phyloP scores from a whole-genome alignment of 1,140 invertebrate genomes.

The Cyclina sinensis region DNA sequence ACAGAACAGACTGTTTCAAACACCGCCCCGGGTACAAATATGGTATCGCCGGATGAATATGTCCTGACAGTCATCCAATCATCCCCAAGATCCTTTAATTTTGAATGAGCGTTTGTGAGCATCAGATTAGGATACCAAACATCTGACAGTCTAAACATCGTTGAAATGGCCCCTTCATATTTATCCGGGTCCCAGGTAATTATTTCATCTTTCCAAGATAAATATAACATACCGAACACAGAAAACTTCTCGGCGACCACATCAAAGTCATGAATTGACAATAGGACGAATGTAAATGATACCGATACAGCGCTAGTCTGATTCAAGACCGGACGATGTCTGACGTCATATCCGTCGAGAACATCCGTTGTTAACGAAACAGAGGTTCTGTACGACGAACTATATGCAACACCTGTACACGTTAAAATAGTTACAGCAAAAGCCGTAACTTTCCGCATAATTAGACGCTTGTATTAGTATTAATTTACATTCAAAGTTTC shows the following conservation, averaged over 20 bases:
- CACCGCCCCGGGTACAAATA: conserved; percentile 27
- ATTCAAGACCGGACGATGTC: neutral
- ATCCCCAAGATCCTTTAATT: neutral
- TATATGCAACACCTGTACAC: neutral
- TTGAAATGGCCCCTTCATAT: neutral
- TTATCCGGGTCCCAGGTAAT: neutral
- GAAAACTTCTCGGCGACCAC: neutral
- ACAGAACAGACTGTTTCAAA: conserved; percentile 7
- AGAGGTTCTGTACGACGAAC: neutral
- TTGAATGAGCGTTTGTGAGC: conserved; percentile 9
- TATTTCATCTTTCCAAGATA: neutral
- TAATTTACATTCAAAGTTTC: too few species aligned
- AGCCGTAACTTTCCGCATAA: neutral
- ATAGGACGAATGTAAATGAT: neutral
- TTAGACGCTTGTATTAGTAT: too few species aligned
- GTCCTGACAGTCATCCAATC: neutral
- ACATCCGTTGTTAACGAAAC: neutral
- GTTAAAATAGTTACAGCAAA: too few species aligned
- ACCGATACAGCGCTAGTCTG: neutral
- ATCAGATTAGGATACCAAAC: conserved; percentile 41
- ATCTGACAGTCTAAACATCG: neutral
- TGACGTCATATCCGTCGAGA: neutral
- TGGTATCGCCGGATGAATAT: neutral
- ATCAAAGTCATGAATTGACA: neutral
- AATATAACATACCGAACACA: neutral